Evolutionary conservation across 2,888 invertebrate genomes (phyloP), one percentile per base, ranked within the genome.

Genomic region (Clostera curtula): DNA sequence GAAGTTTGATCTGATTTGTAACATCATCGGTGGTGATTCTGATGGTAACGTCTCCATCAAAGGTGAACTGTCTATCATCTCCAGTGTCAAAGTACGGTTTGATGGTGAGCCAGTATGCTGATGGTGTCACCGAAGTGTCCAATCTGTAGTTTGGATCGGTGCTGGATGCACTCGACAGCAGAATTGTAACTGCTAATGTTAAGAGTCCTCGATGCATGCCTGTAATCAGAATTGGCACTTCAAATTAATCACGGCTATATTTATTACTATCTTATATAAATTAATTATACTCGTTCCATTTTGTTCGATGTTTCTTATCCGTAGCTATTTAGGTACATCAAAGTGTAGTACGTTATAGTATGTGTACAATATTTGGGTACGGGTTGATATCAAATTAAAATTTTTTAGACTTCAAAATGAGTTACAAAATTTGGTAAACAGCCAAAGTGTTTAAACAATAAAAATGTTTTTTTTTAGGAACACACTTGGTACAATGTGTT

Each of bases 21-120:
- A 34, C 49, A 1, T 36, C 36, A 11, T 49, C 47, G 0, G 70
- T 65, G 1, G 55, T 59, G 2, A 84, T 58, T 2, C 48, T 56
- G 7, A 88, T 86, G 10, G 50, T 55, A 0, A 85, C 80, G 43
- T 60, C 63, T 6, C 87, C 88, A 3, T 69, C 58, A 32, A 86
- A 87, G 0, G 68, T 74, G 40, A 86, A 86, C 0, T 59, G 64
- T 18, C 37, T 58, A 0, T 53, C 59, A 24, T 77, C 57, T 1
- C 56, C 60, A 1, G 79, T 77, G 2, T 82, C 64, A 3, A 89
- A 77, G 37, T 85, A 76, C 1, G 88, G 88, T 0, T 63, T 71
- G 3, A 90, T 59, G 0, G 63, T 49, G 1, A 90, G 62, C 0
- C 77, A 64, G 40, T 90, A 91, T 1, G 65, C 58, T 3, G 50